Percentiles rank a stretch among this genome's conserved stretches.
These are phyloP conservation scores for Meiosimyza platycephala DNA, from an alignment of 2,888 invertebrate genomes.

Conservation along the genomic window DNA sequence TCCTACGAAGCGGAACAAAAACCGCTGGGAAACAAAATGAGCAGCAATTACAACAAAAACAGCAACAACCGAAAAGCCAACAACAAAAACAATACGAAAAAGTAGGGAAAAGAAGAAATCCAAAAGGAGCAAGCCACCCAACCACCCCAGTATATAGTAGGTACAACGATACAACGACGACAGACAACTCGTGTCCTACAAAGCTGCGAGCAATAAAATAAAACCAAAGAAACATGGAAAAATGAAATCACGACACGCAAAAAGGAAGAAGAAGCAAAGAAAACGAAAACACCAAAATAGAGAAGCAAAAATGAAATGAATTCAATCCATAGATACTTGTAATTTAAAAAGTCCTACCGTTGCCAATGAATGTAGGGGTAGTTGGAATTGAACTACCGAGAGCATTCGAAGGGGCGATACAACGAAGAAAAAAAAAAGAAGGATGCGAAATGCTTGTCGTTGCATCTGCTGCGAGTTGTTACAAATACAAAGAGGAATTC, in stretches of 20 bases:
- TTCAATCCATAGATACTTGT: no score
- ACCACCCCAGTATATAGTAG: slow-evolving; percentile 1
- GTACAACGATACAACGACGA: neutral
- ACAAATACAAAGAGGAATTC: neutral
- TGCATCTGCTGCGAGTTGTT: slow-evolving; percentile 10
- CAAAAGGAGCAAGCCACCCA: slow-evolving; percentile 1
- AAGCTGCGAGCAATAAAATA: slow-evolving; percentile 29
- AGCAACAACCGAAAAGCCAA: neutral
- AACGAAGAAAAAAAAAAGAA: neutral
- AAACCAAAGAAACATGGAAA: slow-evolving; percentile 29
- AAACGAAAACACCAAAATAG: neutral
- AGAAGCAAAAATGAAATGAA: no score
- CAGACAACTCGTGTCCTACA: slow-evolving; percentile 18
- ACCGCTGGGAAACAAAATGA: slow-evolving; percentile 3
- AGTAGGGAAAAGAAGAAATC: no score
- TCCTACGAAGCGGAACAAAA: slow-evolving; percentile 15
- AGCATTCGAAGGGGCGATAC: slow-evolving; percentile 6
- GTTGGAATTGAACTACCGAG: neutral
- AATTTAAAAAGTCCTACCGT: no score
- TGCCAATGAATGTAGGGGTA: no score
- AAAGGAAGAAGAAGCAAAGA: neutral
- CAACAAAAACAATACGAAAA: neutral
- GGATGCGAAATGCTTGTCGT: no score
- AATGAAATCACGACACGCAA: slow-evolving; percentile 31
- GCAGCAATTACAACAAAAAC: neutral